Percentiles rank a stretch among this genome's conserved stretches.
Conservation (phyloP, 2,797 vertebrate genomes). For the Acipenser ruthenus region DNA sequence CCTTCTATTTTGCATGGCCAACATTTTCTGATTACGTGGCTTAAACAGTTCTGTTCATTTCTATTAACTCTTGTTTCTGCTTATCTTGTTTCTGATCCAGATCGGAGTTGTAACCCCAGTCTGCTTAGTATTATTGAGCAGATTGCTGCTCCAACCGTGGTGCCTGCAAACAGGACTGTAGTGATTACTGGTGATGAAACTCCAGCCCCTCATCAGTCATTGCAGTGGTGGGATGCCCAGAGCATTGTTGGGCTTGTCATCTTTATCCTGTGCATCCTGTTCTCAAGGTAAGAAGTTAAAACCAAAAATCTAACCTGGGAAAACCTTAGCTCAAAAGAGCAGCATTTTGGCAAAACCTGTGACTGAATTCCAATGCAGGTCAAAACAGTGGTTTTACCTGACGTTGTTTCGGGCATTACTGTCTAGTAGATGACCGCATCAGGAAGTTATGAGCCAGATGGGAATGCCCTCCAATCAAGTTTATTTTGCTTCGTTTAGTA, state of each 20-base stretch:
- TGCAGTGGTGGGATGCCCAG: constrained; percentile 77
- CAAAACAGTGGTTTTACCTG: no score
- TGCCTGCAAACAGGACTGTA: constrained; percentile 61
- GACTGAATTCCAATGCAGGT: no score
- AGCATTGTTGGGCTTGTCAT: constrained; percentile 67
- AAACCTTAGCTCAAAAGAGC: neutral
- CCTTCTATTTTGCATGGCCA: no score
- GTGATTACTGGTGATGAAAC: constrained; percentile 43
- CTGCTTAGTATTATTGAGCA: constrained; percentile 73
- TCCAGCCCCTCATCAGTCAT: constrained; percentile 36
- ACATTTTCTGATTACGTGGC: neutral
- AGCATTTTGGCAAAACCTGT: neutral
- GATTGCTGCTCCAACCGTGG: constrained; percentile 51
- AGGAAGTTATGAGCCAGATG: no score
- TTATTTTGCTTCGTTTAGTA: no score
- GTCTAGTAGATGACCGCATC: no score
- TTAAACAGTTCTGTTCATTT: neutral
- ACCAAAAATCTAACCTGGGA: neutral
- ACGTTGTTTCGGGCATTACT: no score
- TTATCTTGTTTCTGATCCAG: constrained; percentile 44
- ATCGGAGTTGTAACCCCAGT: constrained; percentile 75
- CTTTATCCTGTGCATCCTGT: constrained; percentile 80
- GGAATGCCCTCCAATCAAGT: no score
- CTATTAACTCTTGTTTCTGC: constrained; percentile 2
- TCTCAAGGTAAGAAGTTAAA: constrained; percentile 73